Evolutionary conservation across 2,797 vertebrate species (phyloP).

Genomic region (Chrysolophus pictus): DNA sequence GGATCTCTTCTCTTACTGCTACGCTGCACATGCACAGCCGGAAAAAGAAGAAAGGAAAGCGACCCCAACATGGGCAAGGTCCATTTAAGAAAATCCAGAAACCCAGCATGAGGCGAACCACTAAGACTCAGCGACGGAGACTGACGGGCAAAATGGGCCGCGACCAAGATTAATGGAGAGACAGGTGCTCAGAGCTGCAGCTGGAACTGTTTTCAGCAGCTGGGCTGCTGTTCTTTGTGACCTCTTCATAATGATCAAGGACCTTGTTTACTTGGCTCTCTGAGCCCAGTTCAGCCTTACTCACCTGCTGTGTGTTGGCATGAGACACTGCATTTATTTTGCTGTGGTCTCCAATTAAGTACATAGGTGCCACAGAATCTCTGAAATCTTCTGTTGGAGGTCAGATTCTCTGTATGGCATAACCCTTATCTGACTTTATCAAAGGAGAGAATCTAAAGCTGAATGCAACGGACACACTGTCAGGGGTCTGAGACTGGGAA

Average conservation of each 20-base stretch:
- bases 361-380: neutral
- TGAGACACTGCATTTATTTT: neutral
- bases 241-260: neutral
- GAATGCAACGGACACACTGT: neutral
- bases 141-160: conserved; percentile 79
- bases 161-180: conserved; percentile 75
- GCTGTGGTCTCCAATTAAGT: neutral
- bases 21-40: conserved; percentile 83
- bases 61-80: conserved; percentile 63
- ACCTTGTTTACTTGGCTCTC: neutral
- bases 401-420: fast-evolving
- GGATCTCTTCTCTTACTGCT: conserved; percentile 82
- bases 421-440: neutral
- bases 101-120: conserved; percentile 77
- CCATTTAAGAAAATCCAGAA: conserved; percentile 77
- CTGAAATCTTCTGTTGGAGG: neutral
- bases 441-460: neutral
- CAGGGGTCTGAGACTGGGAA: neutral
- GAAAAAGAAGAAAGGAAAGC: conserved; percentile 79
- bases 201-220: neutral
- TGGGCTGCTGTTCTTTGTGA: neutral
- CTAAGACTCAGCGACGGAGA: conserved; percentile 86
- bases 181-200: neutral
- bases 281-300: neutral
- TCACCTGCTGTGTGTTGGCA: neutral